A percentile compares a stretch with the other conserved stretches of the same genome.
Conservation (phyloP, 37 sponge, comb jelly and placozoan genomes). For the Ephydatia muelleri region DNA sequence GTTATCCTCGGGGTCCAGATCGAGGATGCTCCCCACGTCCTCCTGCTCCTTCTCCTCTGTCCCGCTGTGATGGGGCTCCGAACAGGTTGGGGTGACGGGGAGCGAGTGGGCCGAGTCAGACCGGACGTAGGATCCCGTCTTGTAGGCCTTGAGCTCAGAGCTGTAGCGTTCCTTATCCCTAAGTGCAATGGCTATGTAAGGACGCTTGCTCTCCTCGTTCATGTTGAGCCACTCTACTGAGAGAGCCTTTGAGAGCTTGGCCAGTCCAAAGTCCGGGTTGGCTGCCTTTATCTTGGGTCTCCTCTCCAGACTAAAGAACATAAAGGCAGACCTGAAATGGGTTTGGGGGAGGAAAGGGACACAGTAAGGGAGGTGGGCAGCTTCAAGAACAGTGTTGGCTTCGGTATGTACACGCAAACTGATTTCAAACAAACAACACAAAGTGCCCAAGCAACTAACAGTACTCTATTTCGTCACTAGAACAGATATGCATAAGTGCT, state of each 20-base stretch:
- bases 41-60: background rate
- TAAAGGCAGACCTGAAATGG: slow-evolving; percentile 79
- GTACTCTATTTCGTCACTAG: too few species aligned
- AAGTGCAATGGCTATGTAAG: slow-evolving; percentile 60
- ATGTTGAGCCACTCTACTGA: slow-evolving; percentile 71
- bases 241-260: slow-evolving; percentile 72
- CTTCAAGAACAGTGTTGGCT: background rate
- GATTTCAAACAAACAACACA: too few species aligned
- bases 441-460: too few species aligned
- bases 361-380: slow-evolving; percentile 23
- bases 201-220: slow-evolving; percentile 38
- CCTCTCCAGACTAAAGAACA: slow-evolving; percentile 76
- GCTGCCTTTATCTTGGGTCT: slow-evolving; percentile 65
- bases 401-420: too few species aligned
- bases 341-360: too few species aligned
- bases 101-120: slow-evolving; percentile 9
- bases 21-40: too few species aligned
- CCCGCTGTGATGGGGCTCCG: background rate
- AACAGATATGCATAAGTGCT: background rate
- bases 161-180: slow-evolving; percentile 84
- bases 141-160: slow-evolving; percentile 62
- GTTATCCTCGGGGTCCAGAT: background rate
- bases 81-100: background rate
- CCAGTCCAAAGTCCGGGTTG: slow-evolving; percentile 61
- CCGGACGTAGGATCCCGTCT: slow-evolving; percentile 55